Conservation (phyloP, 1,140 invertebrate species). For the Nomia melanderi region DNA sequence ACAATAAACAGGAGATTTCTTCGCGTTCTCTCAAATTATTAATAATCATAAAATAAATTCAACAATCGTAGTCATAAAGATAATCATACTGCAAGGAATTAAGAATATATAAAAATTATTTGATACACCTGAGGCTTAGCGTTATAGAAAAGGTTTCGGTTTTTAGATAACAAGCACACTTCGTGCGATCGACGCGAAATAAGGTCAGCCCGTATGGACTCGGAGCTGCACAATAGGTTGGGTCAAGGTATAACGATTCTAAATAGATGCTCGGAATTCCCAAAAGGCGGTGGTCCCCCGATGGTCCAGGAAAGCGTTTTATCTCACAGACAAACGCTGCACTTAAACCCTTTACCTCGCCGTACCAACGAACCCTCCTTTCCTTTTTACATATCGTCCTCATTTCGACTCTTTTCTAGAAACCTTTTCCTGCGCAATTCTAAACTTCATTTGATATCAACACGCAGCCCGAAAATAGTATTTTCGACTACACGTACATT, state of each 20-base stretch:
- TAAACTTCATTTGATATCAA: not conserved
- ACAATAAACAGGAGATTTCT: too few relatives aligned
- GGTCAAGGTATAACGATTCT: conserved; percentile 41
- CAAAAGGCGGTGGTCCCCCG: not conserved
- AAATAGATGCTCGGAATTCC: conserved; percentile 24
- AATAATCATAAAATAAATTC: too few relatives aligned
- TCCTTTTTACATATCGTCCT: not conserved
- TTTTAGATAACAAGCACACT: conserved; percentile 9
- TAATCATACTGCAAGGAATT: too few relatives aligned
- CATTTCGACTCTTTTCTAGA: not conserved
- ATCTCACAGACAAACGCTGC: not conserved
- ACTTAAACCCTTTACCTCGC: not conserved
- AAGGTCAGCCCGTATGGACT: conserved; percentile 25
- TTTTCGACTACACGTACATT: not conserved
- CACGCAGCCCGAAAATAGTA: not conserved
- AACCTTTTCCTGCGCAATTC: not conserved
- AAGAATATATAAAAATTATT: too few relatives aligned
- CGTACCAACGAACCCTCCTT: not conserved
- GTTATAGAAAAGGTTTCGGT: not conserved
- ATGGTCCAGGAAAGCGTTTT: not conserved
- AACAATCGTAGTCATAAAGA: too few relatives aligned
- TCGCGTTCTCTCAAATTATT: too few relatives aligned
- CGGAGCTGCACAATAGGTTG: conserved; percentile 9
- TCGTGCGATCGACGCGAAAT: conserved; percentile 16
- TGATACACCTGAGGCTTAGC: too few relatives aligned